Evolutionary conservation across 2,888 invertebrate genomes (phyloP), one percentile per base, ranked within the genome.

Genomic region (Drosophila diplacantha): DNA sequence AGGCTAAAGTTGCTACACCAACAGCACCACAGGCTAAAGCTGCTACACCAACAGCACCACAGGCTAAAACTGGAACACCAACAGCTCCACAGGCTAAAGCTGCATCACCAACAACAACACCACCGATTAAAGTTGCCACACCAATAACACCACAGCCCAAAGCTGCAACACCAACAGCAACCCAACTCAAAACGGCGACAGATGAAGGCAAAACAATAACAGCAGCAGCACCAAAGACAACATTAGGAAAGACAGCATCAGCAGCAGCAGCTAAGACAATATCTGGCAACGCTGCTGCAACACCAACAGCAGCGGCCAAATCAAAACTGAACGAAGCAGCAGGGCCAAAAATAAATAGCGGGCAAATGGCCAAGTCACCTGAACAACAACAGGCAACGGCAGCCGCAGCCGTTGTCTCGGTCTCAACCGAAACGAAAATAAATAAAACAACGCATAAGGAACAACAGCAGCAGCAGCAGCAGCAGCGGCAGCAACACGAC

Each of bases 311-410:
- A 73, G 43, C 61, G 26, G n/a, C 60, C 58, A 59, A 59, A 59
- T 46, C 58, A 59, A 59, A 59, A 59, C 59, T 59, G 58, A 59
- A 62, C 60, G 74, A 74, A 74, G 72, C 67, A 67, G 69, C 74
- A 74, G 77, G 75, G 75, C 73, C 85, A 80, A 87, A 87, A 87
- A 87, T 87, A 88, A 85, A 84, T 81, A 69, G 66, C 82, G 87
- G 88, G 88, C 87, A 80, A 64, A 60, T 52, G 72, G 85, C 83
- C 88, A 89, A 86, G 88, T 87, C 85, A 88, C 85, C 86, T 85
- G 88, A 85, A 85, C 74, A 73, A 72, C 61, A 69, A 74, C 62
- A 75, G 71, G 75, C 86, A 66, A 69, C 75, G 69, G 68, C 71
- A 75, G 46, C 59, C 58, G 51, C 44, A 75, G 39, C 22, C 24